phyloP scores from a whole-genome alignment of 2,113 vertebrate species.

The Nesogale talazaci region DNA sequence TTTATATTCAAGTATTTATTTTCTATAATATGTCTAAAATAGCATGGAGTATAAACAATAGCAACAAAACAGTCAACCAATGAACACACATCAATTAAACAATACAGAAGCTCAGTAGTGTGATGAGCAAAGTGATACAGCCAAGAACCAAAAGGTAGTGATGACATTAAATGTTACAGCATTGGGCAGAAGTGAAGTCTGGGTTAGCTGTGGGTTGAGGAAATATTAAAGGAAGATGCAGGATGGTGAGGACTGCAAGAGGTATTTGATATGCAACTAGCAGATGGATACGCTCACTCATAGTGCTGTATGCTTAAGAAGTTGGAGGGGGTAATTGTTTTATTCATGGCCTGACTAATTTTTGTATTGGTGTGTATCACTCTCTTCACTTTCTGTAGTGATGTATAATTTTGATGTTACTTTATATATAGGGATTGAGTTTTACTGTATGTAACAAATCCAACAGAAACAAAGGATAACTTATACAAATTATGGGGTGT shows the following conservation, averaged over 20 bases:
- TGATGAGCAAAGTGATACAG: not conserved
- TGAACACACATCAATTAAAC: not conserved
- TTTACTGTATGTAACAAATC: not conserved
- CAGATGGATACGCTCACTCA: not conserved
- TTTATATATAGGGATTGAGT: not conserved
- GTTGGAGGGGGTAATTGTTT: not conserved
- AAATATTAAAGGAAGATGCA: not conserved
- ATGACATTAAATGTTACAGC: not conserved
- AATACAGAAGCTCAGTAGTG: not conserved
- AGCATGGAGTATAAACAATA: not conserved
- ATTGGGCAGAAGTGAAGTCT: not conserved
- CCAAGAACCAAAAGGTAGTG: not conserved
- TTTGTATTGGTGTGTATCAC: not conserved
- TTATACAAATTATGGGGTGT: not conserved
- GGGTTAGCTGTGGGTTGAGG: not conserved
- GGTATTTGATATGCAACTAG: not conserved
- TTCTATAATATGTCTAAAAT: not conserved
- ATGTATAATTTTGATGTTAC: not conserved
- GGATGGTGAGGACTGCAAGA: not conserved
- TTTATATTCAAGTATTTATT: not conserved
- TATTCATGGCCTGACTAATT: not conserved
- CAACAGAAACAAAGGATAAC: too few relatives aligned
- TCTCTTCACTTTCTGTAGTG: not conserved
- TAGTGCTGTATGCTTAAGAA: not conserved
- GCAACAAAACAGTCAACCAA: not conserved